Conservation (phyloP, 2,888 invertebrate genomes). For the Malachius bipustulatus region DNA sequence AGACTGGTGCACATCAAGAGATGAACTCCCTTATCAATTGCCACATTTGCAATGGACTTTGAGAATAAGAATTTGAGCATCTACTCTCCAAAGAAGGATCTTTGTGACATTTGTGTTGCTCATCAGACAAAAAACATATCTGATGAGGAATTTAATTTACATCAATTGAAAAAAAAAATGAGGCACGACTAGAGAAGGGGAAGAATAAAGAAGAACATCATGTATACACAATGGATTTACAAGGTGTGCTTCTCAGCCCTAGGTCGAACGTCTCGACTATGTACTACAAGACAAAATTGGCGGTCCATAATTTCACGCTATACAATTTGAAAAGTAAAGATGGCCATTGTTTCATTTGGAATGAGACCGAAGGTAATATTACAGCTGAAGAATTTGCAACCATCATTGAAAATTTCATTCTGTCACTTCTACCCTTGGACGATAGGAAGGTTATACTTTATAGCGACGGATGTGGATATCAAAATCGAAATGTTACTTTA, state of each 20-base stretch:
- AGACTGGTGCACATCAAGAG: no score
- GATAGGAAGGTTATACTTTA: slow-evolving; percentile 13
- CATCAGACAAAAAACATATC: slow-evolving; percentile 18
- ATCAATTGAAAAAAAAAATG: slow-evolving; percentile 16
- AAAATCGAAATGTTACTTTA: slow-evolving; percentile 13
- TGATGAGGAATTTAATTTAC: slow-evolving; percentile 16
- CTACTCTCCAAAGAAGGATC: slow-evolving; percentile 9
- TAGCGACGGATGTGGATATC: slow-evolving; percentile 14
- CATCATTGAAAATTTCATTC: slow-evolving; percentile 12
- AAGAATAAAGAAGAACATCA: slow-evolving; percentile 13
- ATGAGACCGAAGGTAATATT: slow-evolving; percentile 11
- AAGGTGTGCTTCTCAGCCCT: slow-evolving; percentile 9
- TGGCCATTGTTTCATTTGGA: slow-evolving; percentile 14
- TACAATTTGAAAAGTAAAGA: slow-evolving; percentile 15
- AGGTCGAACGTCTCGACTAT: slow-evolving; percentile 12
- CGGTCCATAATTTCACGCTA: slow-evolving; percentile 17
- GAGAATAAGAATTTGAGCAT: slow-evolving; percentile 13
- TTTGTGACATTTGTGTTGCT: slow-evolving; percentile 13
- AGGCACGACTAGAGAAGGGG: slow-evolving; percentile 18
- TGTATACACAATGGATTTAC: slow-evolving; percentile 11
- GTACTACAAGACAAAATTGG: slow-evolving; percentile 18
- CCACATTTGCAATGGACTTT: no score
- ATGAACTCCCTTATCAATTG: no score
- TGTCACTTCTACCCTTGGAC: no score
- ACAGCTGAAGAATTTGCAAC: slow-evolving; percentile 13